Base-by-base conservation (phyloP, 2,888 invertebrate species). In the Drosophila sordidula region DNA sequence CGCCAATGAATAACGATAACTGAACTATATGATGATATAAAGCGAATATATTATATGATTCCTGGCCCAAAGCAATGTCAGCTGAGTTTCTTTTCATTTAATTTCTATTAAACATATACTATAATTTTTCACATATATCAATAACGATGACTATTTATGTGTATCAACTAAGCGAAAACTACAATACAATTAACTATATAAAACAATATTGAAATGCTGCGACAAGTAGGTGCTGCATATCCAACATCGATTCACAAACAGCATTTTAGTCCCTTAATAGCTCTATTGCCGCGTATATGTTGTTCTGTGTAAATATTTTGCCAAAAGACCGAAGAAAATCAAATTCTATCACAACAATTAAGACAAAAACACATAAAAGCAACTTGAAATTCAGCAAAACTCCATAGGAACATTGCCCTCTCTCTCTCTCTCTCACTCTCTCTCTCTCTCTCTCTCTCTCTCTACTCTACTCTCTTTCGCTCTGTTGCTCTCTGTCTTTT, bases 221-320 rank as follows among this genome's bases (percentile, higher is more conserved):
- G 54, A 49, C 58, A 62, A 64, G 56, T 67, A 77, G 39, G 49
- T 55, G 58, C 70, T 42, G 52, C 54, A 54, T 50, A 68, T 70
- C 56, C 50, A 76, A 52, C 62, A 67, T 59, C 58, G 57, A 75
- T 68, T 68, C 79, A 78, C 63, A 64, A 75, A 79, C 75, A 61
- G 75, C 74, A 57, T 75, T 55, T 70, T 72, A 83, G 73, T 46
- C 68, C 77, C 61, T 50, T 65, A 80, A 88, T 87, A 92, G 91
- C 91, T 91, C 91, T 90, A 89, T 91, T 91, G 91, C 91, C 92
- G 92, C 91, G 92, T 92, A 91, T 91, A 91, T 91, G 92, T 91
- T 89, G 91, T 91, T 91, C 91, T 91, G 90, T 91, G 76, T 78
- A 70, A 64, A 78, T 70, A 71, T 65, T 61, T 62, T 83, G 65